Conservation (phyloP, 2,113 vertebrate genomes). For the Lagenorhynchus albirostris region DNA sequence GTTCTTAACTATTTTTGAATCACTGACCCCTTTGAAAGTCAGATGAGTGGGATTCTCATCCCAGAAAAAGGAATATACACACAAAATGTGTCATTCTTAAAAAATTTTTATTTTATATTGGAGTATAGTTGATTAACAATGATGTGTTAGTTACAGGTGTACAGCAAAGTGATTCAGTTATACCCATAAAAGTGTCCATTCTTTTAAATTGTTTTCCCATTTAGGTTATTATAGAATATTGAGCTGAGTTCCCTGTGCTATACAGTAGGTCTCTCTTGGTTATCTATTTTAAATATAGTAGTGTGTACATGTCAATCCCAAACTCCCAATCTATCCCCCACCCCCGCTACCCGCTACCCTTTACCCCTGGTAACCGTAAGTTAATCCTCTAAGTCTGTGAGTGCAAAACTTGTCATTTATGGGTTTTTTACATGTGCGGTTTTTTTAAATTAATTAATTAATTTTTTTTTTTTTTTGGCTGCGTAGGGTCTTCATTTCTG, state of each 20-base stretch:
- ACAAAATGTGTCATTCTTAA: background rate
- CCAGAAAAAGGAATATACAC: background rate
- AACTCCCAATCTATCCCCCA: accelerated
- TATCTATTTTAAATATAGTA: no score
- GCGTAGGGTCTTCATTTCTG: no score
- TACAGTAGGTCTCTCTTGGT: no score
- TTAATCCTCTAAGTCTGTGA: background rate
- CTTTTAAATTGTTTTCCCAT: no score
- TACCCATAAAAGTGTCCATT: no score
- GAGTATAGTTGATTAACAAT: background rate
- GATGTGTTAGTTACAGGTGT: background rate
- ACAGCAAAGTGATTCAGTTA: background rate
- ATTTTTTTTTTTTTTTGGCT: no score
- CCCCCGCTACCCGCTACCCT: background rate
- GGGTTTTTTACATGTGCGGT: no score
- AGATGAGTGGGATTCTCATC: background rate
- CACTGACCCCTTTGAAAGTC: background rate
- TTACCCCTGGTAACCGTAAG: background rate
- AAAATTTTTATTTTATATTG: background rate
- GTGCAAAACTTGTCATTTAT: background rate
- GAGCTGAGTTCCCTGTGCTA: no score
- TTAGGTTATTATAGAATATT: no score
- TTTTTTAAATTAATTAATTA: no score
- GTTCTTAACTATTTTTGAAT: background rate
- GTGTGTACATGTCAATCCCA: background rate